Evolutionary conservation across 1,140 invertebrate genomes (phyloP).

Genomic region (Brachionus calyciflorus): DNA sequence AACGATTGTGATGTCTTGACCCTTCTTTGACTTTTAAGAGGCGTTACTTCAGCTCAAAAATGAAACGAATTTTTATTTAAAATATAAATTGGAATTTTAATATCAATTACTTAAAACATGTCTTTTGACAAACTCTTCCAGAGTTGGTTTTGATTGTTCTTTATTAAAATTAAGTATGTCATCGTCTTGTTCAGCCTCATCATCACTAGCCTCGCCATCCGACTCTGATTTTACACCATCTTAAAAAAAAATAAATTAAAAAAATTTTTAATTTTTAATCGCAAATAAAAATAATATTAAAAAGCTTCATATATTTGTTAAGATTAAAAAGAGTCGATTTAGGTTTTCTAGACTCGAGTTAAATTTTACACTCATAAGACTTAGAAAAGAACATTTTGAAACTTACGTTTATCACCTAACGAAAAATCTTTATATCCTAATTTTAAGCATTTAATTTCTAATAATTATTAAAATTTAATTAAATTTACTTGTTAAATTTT

Average conservation of each 20-base stretch:
- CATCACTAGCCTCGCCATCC: conserved; percentile 28
- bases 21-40: background rate
- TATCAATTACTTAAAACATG: background rate
- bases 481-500: conserved; percentile 28
- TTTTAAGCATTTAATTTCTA: too few species aligned
- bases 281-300: background rate
- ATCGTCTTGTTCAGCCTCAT: conserved; percentile 7
- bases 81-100: background rate
- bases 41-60: conserved; percentile 3
- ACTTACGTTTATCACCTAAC: too few species aligned
- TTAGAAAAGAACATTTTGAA: too few species aligned
- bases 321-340: too few species aligned
- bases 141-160: background rate
- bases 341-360: too few species aligned
- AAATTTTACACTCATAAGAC: too few species aligned
- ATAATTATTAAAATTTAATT: background rate
- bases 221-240: conserved; percentile 13
- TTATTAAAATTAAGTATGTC: background rate
- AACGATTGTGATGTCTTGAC: background rate
- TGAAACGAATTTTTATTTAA: background rate
- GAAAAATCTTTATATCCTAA: too few species aligned
- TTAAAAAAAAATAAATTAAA: background rate
- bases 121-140: conserved; percentile 15
- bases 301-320: background rate
- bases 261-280: background rate